These are phyloP conservation scores for Wasmannia auropunctata DNA, from an alignment of 1,140 invertebrate species.

Conservation along the genomic window DNA sequence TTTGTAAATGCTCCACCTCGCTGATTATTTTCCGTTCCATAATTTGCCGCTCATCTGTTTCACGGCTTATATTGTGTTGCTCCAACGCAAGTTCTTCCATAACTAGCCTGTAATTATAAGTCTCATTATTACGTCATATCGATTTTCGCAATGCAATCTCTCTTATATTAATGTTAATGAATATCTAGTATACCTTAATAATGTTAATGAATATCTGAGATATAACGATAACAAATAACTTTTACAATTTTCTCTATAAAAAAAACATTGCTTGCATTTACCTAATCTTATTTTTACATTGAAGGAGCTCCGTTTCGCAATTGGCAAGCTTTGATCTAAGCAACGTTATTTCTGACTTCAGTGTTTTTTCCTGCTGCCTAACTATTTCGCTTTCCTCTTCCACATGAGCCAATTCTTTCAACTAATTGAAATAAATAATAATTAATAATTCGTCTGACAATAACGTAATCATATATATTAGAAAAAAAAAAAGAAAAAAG, in stretches of 20 bases:
- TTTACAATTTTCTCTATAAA: background rate
- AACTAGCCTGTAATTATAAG: constrained; percentile 83
- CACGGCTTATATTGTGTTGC: constrained; percentile 85
- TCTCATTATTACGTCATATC: background rate
- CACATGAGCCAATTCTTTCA: constrained; percentile 91
- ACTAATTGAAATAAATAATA: constrained; percentile 82
- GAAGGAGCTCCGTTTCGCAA: constrained; percentile 94
- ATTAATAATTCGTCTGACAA: background rate
- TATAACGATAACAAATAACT: background rate
- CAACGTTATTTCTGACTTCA: constrained; percentile 93
- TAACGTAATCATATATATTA: background rate
- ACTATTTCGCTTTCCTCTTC: constrained; percentile 95
- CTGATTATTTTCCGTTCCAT: constrained; percentile 91
- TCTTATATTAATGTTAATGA: background rate
- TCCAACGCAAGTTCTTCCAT: constrained; percentile 88
- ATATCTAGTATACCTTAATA: no score
- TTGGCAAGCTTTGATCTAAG: constrained; percentile 93
- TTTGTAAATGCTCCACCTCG: constrained; percentile 93
- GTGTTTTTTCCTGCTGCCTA: constrained; percentile 94
- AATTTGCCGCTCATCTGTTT: constrained; percentile 89
- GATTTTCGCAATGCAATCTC: background rate
- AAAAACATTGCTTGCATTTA: constrained; percentile 77
- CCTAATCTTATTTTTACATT: constrained; percentile 95
- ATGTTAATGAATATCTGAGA: background rate
- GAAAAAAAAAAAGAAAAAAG: background rate